A percentile compares a stretch with the other conserved stretches of the same genome.
These are phyloP conservation scores for Gyrodactylus salaris DNA, from an alignment of 1,140 invertebrate species.

Conservation along the genomic window DNA sequence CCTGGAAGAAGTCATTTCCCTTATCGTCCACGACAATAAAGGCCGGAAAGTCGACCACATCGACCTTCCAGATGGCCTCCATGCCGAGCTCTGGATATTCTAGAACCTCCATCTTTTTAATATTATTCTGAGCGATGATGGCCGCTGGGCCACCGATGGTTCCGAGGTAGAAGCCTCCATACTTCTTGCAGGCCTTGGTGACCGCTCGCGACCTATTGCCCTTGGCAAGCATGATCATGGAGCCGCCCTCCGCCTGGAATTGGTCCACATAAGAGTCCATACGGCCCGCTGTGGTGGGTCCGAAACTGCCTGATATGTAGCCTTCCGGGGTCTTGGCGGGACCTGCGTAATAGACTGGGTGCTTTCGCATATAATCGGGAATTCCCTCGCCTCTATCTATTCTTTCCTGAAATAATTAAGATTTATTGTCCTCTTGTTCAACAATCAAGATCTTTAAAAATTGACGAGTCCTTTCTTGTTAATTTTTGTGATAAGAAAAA, in stretches of 20 bases:
- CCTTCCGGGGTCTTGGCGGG: conserved; percentile 20
- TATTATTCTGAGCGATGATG: conserved; percentile 20
- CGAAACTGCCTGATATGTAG: conserved; percentile 20
- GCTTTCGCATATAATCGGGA: conserved; percentile 19
- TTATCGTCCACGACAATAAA: conserved; percentile 22
- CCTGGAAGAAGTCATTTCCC: conserved; percentile 21
- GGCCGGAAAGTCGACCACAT: conserved; percentile 20
- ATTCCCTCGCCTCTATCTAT: conserved; percentile 16
- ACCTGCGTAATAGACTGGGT: conserved; percentile 22
- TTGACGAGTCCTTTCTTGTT: no score
- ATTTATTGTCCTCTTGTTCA: no score
- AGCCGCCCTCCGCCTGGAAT: conserved; percentile 19
- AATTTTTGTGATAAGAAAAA: no score
- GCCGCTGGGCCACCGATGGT: conserved; percentile 22
- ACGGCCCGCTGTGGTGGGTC: conserved; percentile 20
- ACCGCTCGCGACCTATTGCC: conserved; percentile 17
- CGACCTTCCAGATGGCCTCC: conserved; percentile 21
- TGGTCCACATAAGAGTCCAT: conserved; percentile 22
- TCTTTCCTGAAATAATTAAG: conserved; percentile 14
- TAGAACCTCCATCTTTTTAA: conserved; percentile 20
- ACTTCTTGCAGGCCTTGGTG: conserved; percentile 18
- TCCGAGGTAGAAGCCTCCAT: conserved; percentile 21
- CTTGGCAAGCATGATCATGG: conserved; percentile 21
- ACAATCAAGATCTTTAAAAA: no score
- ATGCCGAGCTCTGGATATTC: conserved; percentile 17